Evolutionary conservation across 2,113 vertebrate genomes (phyloP), one percentile per base, ranked within the genome.

Genomic region (Lagopus muta): DNA sequence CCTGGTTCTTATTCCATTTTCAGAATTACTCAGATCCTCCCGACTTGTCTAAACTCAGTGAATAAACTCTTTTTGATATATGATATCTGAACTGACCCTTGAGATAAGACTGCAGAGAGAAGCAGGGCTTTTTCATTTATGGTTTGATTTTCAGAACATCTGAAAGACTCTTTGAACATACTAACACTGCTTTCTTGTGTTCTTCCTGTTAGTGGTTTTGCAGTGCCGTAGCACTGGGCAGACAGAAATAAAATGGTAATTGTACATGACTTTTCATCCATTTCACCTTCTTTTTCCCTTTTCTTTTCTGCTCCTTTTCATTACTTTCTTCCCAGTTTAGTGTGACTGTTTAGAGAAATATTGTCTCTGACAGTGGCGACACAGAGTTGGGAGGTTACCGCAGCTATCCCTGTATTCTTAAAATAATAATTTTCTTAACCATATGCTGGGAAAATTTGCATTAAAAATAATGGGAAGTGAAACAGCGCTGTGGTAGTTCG

Each of bases 391-490:
- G 58, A 80, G 60, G 55, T 72, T 92, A 38, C 52, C 0, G 0
- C 88, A 72, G 58, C 71, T 76, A 61, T 66, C 24, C 45, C 20
- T 70, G 47, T 74, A 25, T 47, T 61, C 52, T 86, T 72, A 82
- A 94, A 91, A 76, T 55, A 83, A 52, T 81, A 70, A 38, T 84
- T 90, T 95, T 92, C 36, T 70, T 93, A 92, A 90, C 18, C 40
- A 32, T 86, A 34, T 30, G 25, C 54, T 76, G 50, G 13, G 22
- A 82, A 60, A 83, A 76, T 57, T 82, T 78, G 69, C 79, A 76
- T 89, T 16, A 69, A 77, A 93, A 86, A 88, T 85, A 88, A n/a
- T 69, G 52, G 27, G 58, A 50, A 75, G 16, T 20, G 30, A 34
- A 54, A 13, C n/a, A 52, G 57, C 47, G 18, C 75, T 22, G 6